These are phyloP conservation scores for Muntiacus reevesi DNA, from an alignment of 2,113 vertebrate species.

Conservation along the genomic window DNA sequence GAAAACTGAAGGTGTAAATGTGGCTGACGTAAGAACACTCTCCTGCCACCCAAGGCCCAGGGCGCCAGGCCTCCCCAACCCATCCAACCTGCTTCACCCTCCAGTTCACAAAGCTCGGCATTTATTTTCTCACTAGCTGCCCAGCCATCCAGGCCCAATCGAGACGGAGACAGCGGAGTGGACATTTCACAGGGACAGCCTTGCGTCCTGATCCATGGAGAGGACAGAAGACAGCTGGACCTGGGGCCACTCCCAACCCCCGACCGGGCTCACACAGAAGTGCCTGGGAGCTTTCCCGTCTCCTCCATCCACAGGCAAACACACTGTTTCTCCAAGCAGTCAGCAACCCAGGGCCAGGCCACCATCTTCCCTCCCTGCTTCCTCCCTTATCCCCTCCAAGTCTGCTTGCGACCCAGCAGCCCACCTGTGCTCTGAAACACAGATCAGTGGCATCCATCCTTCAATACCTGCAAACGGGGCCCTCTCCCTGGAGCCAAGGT, in stretches of 20 bases:
- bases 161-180: not conserved
- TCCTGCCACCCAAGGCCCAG: not conserved
- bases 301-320: not conserved
- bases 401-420: not conserved
- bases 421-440: not conserved
- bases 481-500: not conserved
- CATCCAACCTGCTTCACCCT: not conserved
- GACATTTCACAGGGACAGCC: not conserved
- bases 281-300: not conserved
- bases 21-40: not conserved
- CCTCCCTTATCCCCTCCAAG: not conserved
- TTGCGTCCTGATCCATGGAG: not conserved
- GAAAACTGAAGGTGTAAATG: not conserved
- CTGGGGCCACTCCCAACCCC: not conserved
- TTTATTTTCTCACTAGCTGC: not conserved
- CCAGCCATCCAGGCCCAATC: not conserved
- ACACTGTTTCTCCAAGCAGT: not conserved
- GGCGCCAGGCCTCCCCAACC: not conserved
- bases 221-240: not conserved
- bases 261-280: accelerated
- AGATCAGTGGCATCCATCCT: not conserved
- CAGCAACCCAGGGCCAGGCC: not conserved
- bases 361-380: not conserved
- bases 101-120: not conserved
- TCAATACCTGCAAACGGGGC: not conserved